Evolutionary conservation across 2,113 vertebrate species (phyloP).

Genomic region (Erythrocercus mccallii): DNA sequence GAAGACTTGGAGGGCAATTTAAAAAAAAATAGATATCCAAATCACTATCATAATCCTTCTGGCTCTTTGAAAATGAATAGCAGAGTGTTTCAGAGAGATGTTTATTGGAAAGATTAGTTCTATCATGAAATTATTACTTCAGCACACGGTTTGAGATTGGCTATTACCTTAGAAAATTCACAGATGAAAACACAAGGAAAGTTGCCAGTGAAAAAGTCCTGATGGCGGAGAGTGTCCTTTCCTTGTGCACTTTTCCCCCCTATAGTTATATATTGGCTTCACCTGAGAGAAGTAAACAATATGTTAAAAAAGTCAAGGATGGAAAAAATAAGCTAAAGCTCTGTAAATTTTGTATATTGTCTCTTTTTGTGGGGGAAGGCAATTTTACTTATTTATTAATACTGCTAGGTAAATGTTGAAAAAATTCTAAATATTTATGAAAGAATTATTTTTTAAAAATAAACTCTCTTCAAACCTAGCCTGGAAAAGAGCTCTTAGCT

Average conservation of each 20-base stretch:
- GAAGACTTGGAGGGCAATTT: conserved; percentile 42
- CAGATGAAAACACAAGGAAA: not conserved
- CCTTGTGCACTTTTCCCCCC: not conserved
- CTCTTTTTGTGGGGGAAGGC: not conserved
- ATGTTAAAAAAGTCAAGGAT: not conserved
- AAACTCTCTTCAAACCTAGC: not conserved
- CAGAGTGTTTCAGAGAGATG: not conserved
- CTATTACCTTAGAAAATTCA: conserved; percentile 18
- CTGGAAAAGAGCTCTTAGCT: not conserved
- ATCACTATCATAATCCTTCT: conserved; percentile 18
- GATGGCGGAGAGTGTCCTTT: not conserved
- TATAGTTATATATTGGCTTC: not conserved
- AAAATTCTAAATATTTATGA: not conserved
- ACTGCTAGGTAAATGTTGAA: not conserved
- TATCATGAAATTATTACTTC: conserved; percentile 38
- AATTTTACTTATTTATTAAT: not conserved
- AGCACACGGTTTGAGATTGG: not conserved
- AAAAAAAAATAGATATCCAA: conserved; percentile 10
- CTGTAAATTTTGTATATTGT: not conserved
- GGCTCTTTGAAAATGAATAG: conserved; percentile 41
- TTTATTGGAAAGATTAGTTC: conserved; percentile 44
- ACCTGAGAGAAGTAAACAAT: not conserved
- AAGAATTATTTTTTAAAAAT: not conserved
- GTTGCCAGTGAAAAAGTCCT: not conserved
- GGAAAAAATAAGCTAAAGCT: not conserved